A percentile compares a stretch with the other conserved stretches of the same genome.
These are phyloP conservation scores for Mugil cephalus DNA, from an alignment of 2,113 vertebrate genomes.

Conservation along the genomic window DNA sequence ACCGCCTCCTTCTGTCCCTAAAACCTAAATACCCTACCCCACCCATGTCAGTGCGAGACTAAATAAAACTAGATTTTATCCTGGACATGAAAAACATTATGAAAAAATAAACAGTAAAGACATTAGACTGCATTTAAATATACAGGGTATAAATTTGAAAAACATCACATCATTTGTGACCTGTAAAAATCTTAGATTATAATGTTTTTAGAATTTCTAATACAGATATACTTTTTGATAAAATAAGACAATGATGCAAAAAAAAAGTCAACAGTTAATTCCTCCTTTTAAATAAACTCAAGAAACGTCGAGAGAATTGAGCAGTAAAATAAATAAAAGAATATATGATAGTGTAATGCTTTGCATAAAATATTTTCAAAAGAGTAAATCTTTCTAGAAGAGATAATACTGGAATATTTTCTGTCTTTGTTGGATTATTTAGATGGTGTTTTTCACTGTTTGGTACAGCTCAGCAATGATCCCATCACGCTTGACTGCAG, in stretches of 20 bases:
- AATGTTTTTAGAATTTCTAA: too few species aligned
- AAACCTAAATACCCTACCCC: constrained; percentile 36
- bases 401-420: constrained; percentile 5
- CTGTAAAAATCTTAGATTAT: neutral
- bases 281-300: neutral
- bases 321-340: neutral
- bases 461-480: constrained; percentile 39
- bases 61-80: constrained; percentile 12
- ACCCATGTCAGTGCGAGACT: constrained; percentile 24
- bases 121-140: constrained; percentile 1
- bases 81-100: constrained; percentile 15
- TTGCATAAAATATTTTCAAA: neutral
- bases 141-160: neutral
- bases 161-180: neutral
- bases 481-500: constrained; percentile 60
- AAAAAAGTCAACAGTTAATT: neutral
- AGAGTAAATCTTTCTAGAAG: neutral
- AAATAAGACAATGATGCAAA: too few species aligned
- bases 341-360: neutral
- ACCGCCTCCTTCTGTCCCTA: constrained; percentile 28
- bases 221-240: too few species aligned
- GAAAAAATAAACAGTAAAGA: constrained; percentile 1
- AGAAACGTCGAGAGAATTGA: neutral
- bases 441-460: constrained; percentile 19
- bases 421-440: constrained; percentile 10